Conservation (phyloP, 2,888 invertebrate species). For the Neoascia interrupta region DNA sequence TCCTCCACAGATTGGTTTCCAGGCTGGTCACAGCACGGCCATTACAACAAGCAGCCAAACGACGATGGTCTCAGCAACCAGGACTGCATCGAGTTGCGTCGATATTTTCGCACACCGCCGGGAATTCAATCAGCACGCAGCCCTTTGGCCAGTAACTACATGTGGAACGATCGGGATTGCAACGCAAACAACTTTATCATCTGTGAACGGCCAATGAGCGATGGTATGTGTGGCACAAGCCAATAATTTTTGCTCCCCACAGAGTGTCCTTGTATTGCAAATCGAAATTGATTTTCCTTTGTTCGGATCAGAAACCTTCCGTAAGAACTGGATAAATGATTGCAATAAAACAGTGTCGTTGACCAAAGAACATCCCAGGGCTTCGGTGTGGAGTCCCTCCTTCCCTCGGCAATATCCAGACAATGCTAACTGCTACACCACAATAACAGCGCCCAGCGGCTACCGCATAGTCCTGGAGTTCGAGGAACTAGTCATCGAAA, state of each 20-base stretch:
- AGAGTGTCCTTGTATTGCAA: conserved; percentile 27
- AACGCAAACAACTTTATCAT: conserved; percentile 86
- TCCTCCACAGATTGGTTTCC: conserved; percentile 87
- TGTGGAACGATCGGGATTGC: conserved; percentile 92
- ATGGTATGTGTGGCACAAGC: conserved; percentile 81
- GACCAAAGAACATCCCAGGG: conserved; percentile 84
- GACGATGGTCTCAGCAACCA: conserved; percentile 90
- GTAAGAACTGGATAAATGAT: conserved; percentile 80
- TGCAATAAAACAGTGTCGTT: conserved; percentile 87
- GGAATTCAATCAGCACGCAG: conserved; percentile 76
- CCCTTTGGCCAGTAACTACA: conserved; percentile 82
- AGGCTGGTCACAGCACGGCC: conserved; percentile 86
- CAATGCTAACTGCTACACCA: conserved; percentile 87
- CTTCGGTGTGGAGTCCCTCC: conserved; percentile 88
- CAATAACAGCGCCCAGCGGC: conserved; percentile 85
- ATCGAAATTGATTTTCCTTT: conserved; percentile 38
- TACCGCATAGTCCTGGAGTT: conserved; percentile 87
- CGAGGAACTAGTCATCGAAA: conserved; percentile 88
- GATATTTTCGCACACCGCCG: conserved; percentile 83
- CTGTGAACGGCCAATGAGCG: conserved; percentile 85
- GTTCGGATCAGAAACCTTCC: conserved; percentile 78
- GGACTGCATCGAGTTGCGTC: conserved; percentile 89
- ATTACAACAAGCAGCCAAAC: conserved; percentile 87
- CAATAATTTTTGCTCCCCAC: background rate
- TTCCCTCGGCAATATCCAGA: conserved; percentile 90